Evolutionary conservation across 2,888 invertebrate species (phyloP).

Genomic region (Eilema depressum): DNA sequence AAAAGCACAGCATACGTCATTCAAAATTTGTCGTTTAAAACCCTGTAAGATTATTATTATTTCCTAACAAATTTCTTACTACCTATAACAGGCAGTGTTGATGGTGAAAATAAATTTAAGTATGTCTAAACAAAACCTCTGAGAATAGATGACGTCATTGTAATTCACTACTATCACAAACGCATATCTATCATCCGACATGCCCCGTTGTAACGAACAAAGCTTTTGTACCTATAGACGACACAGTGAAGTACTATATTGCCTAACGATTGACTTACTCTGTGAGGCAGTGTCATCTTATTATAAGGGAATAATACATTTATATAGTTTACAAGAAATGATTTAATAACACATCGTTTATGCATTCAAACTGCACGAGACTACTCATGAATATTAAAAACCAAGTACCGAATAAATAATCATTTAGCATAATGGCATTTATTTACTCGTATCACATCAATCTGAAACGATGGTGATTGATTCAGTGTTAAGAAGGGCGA

Average conservation of each 20-base stretch:
- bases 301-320: background rate
- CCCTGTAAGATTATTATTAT: background rate
- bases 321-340: background rate
- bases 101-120: background rate
- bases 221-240: background rate
- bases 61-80: background rate
- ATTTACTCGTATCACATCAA: background rate
- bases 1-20: too few relatives aligned
- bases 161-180: constrained; percentile 55
- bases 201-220: constrained; percentile 19
- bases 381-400: background rate
- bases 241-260: constrained; percentile 12
- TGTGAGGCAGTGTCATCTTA: constrained; percentile 21
- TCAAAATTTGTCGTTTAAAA: background rate
- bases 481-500: background rate
- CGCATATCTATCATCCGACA: constrained; percentile 55
- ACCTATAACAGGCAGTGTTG: background rate
- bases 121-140: constrained; percentile 35
- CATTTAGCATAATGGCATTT: background rate
- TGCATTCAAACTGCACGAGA: background rate
- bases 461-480: background rate
- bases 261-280: constrained; percentile 30
- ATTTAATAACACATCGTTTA: background rate
- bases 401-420: constrained; percentile 1
- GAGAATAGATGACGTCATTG: constrained; percentile 42